These are phyloP conservation scores for Rhagoletis zephyria DNA, from an alignment of 1,140 invertebrate genomes.

Conservation along the genomic window DNA sequence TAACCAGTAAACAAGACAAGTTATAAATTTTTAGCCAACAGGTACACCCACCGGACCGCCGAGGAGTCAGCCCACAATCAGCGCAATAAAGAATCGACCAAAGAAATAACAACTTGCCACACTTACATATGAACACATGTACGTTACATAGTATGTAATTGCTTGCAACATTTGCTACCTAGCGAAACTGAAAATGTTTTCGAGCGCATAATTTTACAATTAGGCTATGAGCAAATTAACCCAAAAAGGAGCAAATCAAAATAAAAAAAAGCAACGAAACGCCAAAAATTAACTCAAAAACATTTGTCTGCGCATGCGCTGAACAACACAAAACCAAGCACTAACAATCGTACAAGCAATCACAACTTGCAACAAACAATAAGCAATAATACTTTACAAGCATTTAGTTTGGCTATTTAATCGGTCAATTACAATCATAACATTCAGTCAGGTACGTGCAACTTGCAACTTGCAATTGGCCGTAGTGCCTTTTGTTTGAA, in stretches of 20 bases:
- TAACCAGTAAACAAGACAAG: conserved; percentile 29
- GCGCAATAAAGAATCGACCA: not conserved
- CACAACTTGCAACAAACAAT: conserved; percentile 44
- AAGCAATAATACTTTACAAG: conserved; percentile 44
- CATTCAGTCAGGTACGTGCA: not conserved
- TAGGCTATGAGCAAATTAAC: conserved; percentile 34
- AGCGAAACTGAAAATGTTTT: conserved; percentile 1
- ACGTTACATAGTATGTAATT: conserved; percentile 4
- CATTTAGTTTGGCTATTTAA: conserved; percentile 45
- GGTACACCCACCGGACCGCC: conserved; percentile 32
- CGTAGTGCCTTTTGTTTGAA: not conserved
- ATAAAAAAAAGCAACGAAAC: not conserved
- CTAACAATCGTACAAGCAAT: not conserved
- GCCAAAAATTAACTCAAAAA: conserved; percentile 2
- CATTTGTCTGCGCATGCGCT: not conserved
- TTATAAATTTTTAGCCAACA: conserved; percentile 47
- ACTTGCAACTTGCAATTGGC: conserved; percentile 13
- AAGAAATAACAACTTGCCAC: not conserved
- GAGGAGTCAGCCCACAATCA: conserved; percentile 3
- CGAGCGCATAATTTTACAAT: conserved; percentile 34
- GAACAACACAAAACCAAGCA: not conserved
- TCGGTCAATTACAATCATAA: conserved; percentile 52
- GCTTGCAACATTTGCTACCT: conserved; percentile 11
- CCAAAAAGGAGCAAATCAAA: not conserved
- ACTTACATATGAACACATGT: not conserved